Evolutionary conservation across 23 tunicate genomes (phyloP), one percentile per base, ranked within the genome.

Genomic region (Phallusia fumigata): DNA sequence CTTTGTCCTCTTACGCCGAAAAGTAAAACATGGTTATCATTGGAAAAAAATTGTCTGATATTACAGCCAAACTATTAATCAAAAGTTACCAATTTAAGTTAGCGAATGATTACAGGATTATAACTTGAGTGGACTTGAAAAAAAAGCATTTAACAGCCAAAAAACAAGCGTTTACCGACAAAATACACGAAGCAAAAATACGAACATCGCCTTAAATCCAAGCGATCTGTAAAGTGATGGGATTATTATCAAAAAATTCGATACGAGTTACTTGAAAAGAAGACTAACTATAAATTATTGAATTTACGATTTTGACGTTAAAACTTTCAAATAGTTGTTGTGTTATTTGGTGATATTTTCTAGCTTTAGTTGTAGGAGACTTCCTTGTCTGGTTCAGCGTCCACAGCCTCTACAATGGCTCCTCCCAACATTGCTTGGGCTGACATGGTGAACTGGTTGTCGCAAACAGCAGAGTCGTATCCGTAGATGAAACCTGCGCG

Each of bases 401-500:
- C 13, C 2, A 58, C 69, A 2, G 69, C 69, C 3, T 58, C 69
- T 6, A 58, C 69, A 13, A 58, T 58, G 28, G 69, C 26, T 21
- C 69, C 69, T 6, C 69, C 69, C 26, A 58, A 24, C 69, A 58
- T 58, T 11, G 28, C 69, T 58, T 58, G 69, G 16, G 15, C 26
- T 6, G 69, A 58, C 15, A 58, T 6, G 16, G 69, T 58, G 69
- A 58, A 58, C 69, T 58, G 69, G 16, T 58, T 58, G 28, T 58
- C 69, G 69, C 69, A 58, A 58, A 58, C 28, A 16, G 69, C 13
- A 6, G 69, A 2, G 69, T 58, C 69, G 28, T 58, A 58, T 1
- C 69, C 69, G 69, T 58, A 58, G 16, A 58, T 58, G 28, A 58
- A 58, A 58, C 69, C 69, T 58, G 47, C 47, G 47, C 47, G n/a